These are phyloP conservation scores for Dicaeum eximium DNA, from an alignment of 2,113 vertebrate species.

Conservation along the genomic window DNA sequence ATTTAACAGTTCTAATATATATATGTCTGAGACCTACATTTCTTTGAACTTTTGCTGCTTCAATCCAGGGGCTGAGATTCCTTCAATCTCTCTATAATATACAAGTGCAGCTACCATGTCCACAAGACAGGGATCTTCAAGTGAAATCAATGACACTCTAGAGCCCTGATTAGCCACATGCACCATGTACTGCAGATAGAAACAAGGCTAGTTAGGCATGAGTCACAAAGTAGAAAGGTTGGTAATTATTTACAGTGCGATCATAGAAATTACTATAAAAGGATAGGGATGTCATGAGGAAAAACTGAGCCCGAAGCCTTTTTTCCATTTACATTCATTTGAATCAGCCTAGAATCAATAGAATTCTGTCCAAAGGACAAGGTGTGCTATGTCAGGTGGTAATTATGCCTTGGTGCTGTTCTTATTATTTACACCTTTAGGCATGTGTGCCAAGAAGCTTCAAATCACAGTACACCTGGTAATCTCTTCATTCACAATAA, in stretches of 20 bases:
- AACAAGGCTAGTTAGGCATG: conserved; percentile 11
- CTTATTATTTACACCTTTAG: conserved; percentile 53
- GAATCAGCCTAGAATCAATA: background rate
- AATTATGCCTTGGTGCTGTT: conserved; percentile 31
- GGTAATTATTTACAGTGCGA: background rate
- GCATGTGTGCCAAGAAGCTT: conserved; percentile 27
- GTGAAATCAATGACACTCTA: background rate
- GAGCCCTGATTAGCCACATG: background rate
- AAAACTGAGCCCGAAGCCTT: background rate
- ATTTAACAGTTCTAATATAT: background rate
- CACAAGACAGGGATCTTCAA: background rate
- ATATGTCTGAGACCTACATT: background rate
- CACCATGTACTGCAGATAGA: background rate
- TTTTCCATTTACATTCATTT: background rate
- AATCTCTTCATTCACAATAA: conserved; percentile 26
- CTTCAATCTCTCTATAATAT: background rate
- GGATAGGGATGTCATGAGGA: background rate
- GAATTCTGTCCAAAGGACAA: background rate
- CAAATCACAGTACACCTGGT: background rate
- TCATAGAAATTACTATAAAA: conserved; percentile 57
- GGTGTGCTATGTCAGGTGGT: conserved; percentile 24
- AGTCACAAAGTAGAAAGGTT: conserved; percentile 42
- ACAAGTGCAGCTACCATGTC: background rate
- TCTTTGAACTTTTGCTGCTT: background rate
- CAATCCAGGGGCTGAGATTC: background rate